Evolutionary conservation across 1,140 invertebrate genomes (phyloP).

Genomic region (Reticulitermes speratus): DNA sequence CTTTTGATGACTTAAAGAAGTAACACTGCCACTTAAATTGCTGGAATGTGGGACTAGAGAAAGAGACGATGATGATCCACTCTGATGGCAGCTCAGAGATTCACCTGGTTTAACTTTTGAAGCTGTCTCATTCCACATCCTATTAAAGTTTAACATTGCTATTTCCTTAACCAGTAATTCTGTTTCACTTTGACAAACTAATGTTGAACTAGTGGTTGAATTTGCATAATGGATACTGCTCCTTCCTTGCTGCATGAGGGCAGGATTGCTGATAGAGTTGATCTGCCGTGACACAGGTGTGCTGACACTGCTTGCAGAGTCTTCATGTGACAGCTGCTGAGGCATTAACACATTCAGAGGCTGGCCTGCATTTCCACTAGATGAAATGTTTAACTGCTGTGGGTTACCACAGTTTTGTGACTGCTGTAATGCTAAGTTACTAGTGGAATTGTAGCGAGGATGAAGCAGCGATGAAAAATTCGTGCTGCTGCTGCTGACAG

Average conservation of each 20-base stretch:
- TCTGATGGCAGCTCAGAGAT: neutral
- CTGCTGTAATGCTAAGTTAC: neutral
- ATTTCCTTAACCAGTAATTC: conserved; percentile 6
- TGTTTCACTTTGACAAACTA: neutral
- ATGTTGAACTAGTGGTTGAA: neutral
- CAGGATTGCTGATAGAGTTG: neutral
- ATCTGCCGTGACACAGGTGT: neutral
- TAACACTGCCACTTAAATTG: neutral
- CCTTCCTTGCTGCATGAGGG: neutral
- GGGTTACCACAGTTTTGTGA: neutral
- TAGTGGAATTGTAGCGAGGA: neutral
- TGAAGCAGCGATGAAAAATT: neutral
- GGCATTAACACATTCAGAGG: neutral
- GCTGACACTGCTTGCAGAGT: neutral
- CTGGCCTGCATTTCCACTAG: too few relatives aligned
- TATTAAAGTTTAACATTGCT: neutral
- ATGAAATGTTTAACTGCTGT: neutral
- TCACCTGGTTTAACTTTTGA: neutral
- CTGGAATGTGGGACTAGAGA: conserved; percentile 8
- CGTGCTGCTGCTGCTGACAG: neutral
- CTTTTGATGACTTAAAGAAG: neutral
- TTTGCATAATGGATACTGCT: neutral
- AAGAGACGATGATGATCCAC: neutral
- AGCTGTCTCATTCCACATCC: neutral
- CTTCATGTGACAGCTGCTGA: neutral